Evolutionary conservation across 2,888 invertebrate species (phyloP).

Genomic region (Phalangium opilio): DNA sequence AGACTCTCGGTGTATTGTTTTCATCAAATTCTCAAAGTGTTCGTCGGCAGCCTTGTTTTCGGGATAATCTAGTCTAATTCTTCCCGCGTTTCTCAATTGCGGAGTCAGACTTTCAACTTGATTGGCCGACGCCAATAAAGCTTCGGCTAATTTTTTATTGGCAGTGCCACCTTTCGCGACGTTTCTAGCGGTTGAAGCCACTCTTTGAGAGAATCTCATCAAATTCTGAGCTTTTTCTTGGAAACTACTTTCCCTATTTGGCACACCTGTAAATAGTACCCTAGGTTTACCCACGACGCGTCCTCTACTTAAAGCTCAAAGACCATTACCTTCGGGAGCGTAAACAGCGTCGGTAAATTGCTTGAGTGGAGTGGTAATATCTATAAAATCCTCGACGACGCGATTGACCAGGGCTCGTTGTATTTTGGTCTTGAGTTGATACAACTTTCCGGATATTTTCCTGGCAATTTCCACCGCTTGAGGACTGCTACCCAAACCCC

Average conservation of each 20-base stretch:
- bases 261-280: constrained; percentile 54
- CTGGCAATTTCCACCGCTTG: constrained; percentile 38
- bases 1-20: constrained; percentile 84
- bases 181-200: constrained; percentile 76
- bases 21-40: constrained; percentile 85
- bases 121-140: constrained; percentile 63
- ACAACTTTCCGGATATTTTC: constrained; percentile 69
- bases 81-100: constrained; percentile 85
- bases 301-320: no score
- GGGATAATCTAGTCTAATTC: constrained; percentile 85
- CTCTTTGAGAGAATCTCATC: constrained; percentile 66
- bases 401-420: constrained; percentile 85
- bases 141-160: constrained; percentile 86
- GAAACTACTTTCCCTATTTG: constrained; percentile 75
- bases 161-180: constrained; percentile 79
- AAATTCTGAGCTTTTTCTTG: constrained; percentile 68
- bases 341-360: constrained; percentile 88
- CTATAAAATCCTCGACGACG: constrained; percentile 96
- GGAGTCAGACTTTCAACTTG: constrained; percentile 91
- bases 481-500: constrained; percentile 47
- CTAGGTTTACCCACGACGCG: no score
- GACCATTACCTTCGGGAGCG: constrained; percentile 48
- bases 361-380: constrained; percentile 85
- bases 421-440: constrained; percentile 75
- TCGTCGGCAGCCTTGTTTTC: constrained; percentile 83